Conservation (phyloP, 2,797 vertebrate genomes). For the Staurois parvus region DNA sequence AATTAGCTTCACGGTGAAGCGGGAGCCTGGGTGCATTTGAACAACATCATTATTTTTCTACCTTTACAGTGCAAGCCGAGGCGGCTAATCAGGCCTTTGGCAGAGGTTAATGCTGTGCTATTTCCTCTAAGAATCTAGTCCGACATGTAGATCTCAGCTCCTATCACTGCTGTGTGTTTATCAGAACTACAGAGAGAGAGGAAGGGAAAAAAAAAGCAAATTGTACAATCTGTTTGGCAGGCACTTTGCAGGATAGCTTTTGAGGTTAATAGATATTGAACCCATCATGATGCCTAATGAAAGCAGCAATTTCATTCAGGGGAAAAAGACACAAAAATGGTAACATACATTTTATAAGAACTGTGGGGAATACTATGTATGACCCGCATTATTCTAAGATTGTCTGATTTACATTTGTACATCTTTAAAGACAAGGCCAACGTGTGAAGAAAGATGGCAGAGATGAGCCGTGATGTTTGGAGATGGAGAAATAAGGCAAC, state of each 20-base stretch:
- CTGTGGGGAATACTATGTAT: slow-evolving; percentile 1
- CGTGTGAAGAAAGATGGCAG: background rate
- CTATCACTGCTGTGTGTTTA: slow-evolving; percentile 22
- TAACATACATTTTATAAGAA: slow-evolving; percentile 41
- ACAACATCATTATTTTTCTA: slow-evolving; percentile 30
- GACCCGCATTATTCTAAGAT: background rate
- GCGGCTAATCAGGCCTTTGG: slow-evolving; percentile 39
- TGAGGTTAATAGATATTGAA: slow-evolving; percentile 55
- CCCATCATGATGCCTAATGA: slow-evolving; percentile 49
- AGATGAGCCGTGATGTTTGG: background rate
- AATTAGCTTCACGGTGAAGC: slow-evolving; percentile 32
- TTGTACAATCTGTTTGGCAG: slow-evolving; percentile 39
- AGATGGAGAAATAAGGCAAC: background rate
- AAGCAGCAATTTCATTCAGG: slow-evolving; percentile 44
- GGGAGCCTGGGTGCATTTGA: slow-evolving; percentile 24
- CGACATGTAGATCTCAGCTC: background rate
- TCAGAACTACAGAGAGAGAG: background rate
- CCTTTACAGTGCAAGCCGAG: background rate
- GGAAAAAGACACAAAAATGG: slow-evolving; percentile 31
- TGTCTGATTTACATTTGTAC: slow-evolving; percentile 13
- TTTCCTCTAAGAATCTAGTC: slow-evolving; percentile 13
- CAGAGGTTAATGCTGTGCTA: slow-evolving; percentile 47
- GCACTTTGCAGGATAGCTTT: slow-evolving; percentile 25
- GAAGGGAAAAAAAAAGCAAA: slow-evolving; percentile 1
- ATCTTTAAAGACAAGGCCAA: background rate